phyloP scores from a whole-genome alignment of 2,888 invertebrate species.

The Philopedon plagiatum region DNA sequence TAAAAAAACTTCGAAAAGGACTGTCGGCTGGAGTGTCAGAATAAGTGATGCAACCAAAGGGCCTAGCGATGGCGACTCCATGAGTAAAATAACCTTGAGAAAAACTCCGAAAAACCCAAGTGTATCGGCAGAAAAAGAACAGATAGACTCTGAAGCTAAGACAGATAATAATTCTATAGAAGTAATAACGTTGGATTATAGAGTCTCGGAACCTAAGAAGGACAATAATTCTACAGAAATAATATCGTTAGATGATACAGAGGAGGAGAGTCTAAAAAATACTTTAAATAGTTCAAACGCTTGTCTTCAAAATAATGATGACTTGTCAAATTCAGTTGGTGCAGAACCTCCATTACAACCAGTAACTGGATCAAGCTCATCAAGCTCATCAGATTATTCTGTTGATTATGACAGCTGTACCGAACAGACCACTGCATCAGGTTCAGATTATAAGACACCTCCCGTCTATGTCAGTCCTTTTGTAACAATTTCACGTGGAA shows the following conservation, averaged over 20 bases:
- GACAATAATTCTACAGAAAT: not conserved
- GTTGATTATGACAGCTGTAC: not conserved
- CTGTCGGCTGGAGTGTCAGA: not conserved
- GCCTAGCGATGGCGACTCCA: not conserved
- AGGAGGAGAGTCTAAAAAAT: not conserved
- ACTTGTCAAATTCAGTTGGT: not conserved
- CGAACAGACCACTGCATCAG: not conserved
- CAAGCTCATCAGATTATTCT: not conserved
- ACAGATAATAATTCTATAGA: not conserved
- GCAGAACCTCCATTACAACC: too few species aligned
- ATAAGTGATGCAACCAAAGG: not conserved
- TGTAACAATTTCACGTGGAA: constrained; percentile 66
- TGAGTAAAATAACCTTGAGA: not conserved
- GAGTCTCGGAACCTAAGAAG: not conserved
- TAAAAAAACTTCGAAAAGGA: not conserved
- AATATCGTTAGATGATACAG: not conserved
- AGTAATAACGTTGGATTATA: too few species aligned
- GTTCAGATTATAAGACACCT: not conserved
- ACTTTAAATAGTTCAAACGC: not conserved
- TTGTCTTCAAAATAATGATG: not conserved
- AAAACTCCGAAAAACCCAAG: not conserved
- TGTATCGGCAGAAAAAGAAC: too few species aligned
- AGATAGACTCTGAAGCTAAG: not conserved
- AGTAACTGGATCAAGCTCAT: not conserved
- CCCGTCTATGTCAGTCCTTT: constrained; percentile 35